phyloP scores from a whole-genome alignment of 1,140 invertebrate genomes.

The Holcopasites calliopsidis region DNA sequence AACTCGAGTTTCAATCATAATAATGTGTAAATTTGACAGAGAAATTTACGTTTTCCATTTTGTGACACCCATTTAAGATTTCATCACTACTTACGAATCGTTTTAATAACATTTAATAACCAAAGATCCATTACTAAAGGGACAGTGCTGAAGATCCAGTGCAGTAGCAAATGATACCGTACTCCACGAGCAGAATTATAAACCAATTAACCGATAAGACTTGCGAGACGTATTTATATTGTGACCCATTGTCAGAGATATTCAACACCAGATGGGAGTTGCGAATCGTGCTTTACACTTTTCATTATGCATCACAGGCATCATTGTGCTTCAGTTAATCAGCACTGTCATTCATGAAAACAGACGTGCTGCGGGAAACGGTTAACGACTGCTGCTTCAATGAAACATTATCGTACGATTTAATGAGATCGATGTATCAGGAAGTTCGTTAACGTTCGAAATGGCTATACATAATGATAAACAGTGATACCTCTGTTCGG shows the following conservation, averaged over 20 bases:
- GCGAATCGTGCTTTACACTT: constrained; percentile 15
- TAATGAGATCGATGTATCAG: constrained; percentile 14
- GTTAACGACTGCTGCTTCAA: constrained; percentile 21
- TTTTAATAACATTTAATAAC: too few relatives aligned
- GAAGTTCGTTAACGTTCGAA: constrained; percentile 8
- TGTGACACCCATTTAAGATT: too few relatives aligned
- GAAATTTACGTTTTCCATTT: neutral
- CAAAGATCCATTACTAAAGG: too few relatives aligned
- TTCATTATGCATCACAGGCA: constrained; percentile 20
- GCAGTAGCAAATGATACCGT: neutral
- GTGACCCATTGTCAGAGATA: constrained; percentile 7
- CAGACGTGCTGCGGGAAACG: neutral
- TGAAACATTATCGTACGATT: constrained; percentile 34
- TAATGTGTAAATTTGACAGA: too few relatives aligned
- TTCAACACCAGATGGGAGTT: constrained; percentile 1
- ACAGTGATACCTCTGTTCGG: neutral
- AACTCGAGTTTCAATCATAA: neutral
- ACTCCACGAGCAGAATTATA: constrained; percentile 2
- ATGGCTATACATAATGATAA: neutral
- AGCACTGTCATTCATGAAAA: constrained; percentile 23
- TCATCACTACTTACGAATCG: too few relatives aligned
- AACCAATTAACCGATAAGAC: constrained; percentile 15
- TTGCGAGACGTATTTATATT: constrained; percentile 2
- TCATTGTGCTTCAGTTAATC: constrained; percentile 32
- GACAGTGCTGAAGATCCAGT: neutral